phyloP scores from a whole-genome alignment of 2,888 invertebrate species.

The Teleiodes luculella region DNA sequence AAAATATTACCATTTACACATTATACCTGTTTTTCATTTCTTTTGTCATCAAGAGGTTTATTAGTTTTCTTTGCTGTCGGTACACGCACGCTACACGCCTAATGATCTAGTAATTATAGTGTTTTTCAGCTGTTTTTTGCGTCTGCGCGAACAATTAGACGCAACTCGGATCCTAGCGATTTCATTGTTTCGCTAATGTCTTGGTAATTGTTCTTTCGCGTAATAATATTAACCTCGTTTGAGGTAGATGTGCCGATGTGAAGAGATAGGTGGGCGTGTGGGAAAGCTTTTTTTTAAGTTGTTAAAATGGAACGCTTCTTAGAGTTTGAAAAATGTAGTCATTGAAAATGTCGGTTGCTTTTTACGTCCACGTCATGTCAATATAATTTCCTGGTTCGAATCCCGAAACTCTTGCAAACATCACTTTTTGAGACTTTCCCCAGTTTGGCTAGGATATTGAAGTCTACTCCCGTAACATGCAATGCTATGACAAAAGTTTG shows the following conservation, averaged over 20 bases:
- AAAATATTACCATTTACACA: background rate
- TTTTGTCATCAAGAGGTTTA: background rate
- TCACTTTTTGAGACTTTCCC: too few species aligned
- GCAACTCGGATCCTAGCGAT: slow-evolving; percentile 32
- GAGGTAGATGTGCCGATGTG: background rate
- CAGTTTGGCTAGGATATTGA: too few species aligned
- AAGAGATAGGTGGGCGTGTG: slow-evolving; percentile 1
- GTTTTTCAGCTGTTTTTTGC: slow-evolving; percentile 41
- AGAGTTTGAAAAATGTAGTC: background rate
- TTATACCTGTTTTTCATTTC: slow-evolving; percentile 1
- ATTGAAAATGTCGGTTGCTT: background rate
- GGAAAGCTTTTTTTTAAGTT: background rate
- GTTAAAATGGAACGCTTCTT: background rate
- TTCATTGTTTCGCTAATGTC: slow-evolving; percentile 39
- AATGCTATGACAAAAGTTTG: too few species aligned
- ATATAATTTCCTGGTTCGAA: too few species aligned
- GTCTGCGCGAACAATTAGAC: slow-evolving; percentile 55
- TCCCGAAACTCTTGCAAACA: too few species aligned
- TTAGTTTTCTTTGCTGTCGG: slow-evolving; percentile 32
- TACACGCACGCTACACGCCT: slow-evolving; percentile 51
- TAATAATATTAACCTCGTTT: background rate
- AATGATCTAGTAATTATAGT: slow-evolving; percentile 59
- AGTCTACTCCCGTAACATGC: too few species aligned
- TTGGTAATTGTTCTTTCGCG: slow-evolving; percentile 24
- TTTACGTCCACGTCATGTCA: too few species aligned